A percentile compares a stretch with the other conserved stretches of the same genome.
These are phyloP conservation scores for Coptotermes formosanus DNA, from an alignment of 1,140 invertebrate species.

Conservation along the genomic window DNA sequence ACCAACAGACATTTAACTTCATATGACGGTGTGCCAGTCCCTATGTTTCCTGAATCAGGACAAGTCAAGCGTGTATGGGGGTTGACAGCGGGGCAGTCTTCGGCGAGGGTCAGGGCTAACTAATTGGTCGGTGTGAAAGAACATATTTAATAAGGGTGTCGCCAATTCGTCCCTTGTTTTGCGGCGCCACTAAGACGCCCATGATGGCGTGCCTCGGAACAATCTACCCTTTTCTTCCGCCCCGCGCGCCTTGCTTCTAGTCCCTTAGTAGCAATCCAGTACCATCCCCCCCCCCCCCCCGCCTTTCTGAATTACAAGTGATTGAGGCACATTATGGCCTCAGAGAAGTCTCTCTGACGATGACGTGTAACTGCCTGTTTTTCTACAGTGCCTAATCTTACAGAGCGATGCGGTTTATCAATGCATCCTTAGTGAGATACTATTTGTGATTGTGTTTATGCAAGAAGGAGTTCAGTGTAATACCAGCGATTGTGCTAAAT, in stretches of 20 bases:
- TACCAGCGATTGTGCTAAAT: no score
- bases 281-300: neutral
- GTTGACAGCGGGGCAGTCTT: neutral
- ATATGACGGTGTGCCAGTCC: no score
- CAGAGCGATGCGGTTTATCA: no score
- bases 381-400: neutral
- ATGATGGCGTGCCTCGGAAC: neutral
- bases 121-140: neutral
- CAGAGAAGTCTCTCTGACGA: neutral
- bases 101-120: neutral
- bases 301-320: neutral
- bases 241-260: neutral
- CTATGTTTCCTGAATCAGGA: no score
- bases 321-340: neutral
- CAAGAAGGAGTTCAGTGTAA: no score
- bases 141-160: constrained; percentile 19
- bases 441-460: no score
- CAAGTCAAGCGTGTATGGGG: neutral
- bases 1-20: no score
- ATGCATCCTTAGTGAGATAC: neutral
- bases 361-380: neutral
- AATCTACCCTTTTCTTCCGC: neutral
- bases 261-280: constrained; percentile 5
- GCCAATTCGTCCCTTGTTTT: neutral
- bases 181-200: neutral